Evolutionary conservation across 2,113 vertebrate genomes (phyloP).

Genomic region (Nothoprocta pentlandii): DNA sequence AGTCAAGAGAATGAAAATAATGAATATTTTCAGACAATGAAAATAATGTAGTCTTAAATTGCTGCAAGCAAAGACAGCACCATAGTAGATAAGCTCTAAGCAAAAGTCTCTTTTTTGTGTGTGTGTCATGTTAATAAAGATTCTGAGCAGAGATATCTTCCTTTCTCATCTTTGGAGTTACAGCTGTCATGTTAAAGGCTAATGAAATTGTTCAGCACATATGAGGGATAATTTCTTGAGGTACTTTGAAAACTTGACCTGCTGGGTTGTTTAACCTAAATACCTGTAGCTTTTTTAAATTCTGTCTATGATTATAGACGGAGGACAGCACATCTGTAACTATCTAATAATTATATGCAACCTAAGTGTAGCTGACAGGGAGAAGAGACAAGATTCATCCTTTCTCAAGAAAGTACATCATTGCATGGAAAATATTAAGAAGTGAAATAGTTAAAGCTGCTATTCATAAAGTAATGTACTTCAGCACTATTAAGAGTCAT

Average conservation of each 20-base stretch:
- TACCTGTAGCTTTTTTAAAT: slow-evolving; percentile 21
- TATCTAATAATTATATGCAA: slow-evolving; percentile 54
- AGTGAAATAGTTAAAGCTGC: slow-evolving; percentile 69
- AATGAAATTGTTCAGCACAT: neutral
- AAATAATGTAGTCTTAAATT: neutral
- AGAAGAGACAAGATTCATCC: neutral
- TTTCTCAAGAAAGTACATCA: neutral
- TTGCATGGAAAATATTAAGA: slow-evolving; percentile 36
- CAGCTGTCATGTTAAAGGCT: neutral
- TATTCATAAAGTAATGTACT: slow-evolving; percentile 62
- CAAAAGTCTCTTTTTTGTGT: neutral
- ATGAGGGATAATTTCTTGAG: neutral
- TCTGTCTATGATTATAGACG: slow-evolving; percentile 27
- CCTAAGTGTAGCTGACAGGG: slow-evolving; percentile 19
- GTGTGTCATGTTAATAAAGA: neutral
- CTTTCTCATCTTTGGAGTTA: neutral
- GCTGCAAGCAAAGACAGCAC: neutral
- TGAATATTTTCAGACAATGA: too few relatives aligned
- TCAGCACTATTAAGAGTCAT: slow-evolving; percentile 55
- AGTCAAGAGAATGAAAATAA: neutral
- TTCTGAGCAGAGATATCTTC: neutral
- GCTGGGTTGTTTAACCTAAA: slow-evolving; percentile 37
- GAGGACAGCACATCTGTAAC: slow-evolving; percentile 42
- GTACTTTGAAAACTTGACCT: neutral
- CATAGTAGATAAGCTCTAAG: neutral